Conservation (phyloP, 2,113 vertebrate species). For the Phoxinus phoxinus region DNA sequence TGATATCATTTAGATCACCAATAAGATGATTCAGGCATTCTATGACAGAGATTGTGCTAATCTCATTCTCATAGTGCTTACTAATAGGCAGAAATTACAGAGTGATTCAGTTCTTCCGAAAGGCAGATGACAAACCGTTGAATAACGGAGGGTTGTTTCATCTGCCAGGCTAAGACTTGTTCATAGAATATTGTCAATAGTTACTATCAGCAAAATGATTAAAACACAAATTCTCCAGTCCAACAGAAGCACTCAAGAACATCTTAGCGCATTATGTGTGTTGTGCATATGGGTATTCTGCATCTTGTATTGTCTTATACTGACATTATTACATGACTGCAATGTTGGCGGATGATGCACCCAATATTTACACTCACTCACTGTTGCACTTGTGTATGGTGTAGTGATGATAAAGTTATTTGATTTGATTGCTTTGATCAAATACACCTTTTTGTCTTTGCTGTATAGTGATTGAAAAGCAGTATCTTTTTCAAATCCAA, state of each 20-base stretch:
- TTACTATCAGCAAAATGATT: not conserved
- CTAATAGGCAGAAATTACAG: not conserved
- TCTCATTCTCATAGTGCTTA: not conserved
- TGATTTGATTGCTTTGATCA: not conserved
- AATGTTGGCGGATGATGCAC: not conserved
- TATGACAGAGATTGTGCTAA: not conserved
- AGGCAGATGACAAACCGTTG: constrained; percentile 14
- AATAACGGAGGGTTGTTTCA: not conserved
- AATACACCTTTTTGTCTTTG: not conserved
- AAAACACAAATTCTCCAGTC: not conserved
- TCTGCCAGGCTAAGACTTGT: constrained; percentile 23
- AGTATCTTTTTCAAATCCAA: not conserved
- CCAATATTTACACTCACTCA: not conserved
- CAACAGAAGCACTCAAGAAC: not conserved
- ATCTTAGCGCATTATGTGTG: not conserved
- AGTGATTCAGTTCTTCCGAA: not conserved
- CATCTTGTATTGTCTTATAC: not conserved
- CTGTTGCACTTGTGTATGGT: not conserved
- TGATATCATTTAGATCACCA: not conserved
- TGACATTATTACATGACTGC: not conserved
- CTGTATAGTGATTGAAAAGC: not conserved
- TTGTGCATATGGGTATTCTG: not conserved
- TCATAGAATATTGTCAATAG: not conserved
- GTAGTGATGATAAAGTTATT: not conserved
- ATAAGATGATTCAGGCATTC: not conserved